Evolutionary conservation across 2,888 invertebrate genomes (phyloP), one percentile per base, ranked within the genome.

Genomic region (Leucoma salicis): DNA sequence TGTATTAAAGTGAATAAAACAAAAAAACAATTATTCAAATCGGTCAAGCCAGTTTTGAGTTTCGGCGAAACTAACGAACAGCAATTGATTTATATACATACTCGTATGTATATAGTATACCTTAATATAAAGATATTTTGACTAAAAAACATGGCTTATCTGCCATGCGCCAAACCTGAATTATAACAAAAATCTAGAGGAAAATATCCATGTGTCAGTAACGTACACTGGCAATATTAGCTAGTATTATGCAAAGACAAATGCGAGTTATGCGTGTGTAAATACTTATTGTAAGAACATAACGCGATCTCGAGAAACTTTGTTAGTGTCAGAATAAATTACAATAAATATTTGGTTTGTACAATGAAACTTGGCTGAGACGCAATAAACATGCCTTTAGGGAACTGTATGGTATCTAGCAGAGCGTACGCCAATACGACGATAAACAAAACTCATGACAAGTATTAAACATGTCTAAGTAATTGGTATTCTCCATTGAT

Each of bases 401-500:
- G 61, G 58, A 63, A 57, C n/a, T n/a, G 44, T 51, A 58, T 56
- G 49, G 53, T 65, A 58, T 63, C 70, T 66, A 70, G 70, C 62
- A 63, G 68, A 65, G 65, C 60, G 72, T 76, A 75, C 60, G 72
- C 73, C 68, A 73, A 46, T 43, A 35, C 39, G 54, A 55, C 62
- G 65, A 65, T 72, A 70, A 76, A 75, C 72, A 68, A 72, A 63
- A 65, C 39, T 31, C 57, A 41, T 38, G 47, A 36, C 35, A 31
- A 33, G 38, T 39, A 53, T 67, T 67, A 73, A 67, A 63, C 57
- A 60, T 63, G 66, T 44, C 54, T 57, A 67, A 67, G 63, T 76
- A 75, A 77, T 74, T 74, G 69, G 64, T 58, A 66, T 70, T 61
- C n/a, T n/a, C n/a, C n/a, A n/a, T n/a, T n/a, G n/a, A n/a, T n/a